Evolutionary conservation across 2,113 vertebrate genomes (phyloP), one percentile per base, ranked within the genome.

Genomic region (Misgurnus mizolepis): DNA sequence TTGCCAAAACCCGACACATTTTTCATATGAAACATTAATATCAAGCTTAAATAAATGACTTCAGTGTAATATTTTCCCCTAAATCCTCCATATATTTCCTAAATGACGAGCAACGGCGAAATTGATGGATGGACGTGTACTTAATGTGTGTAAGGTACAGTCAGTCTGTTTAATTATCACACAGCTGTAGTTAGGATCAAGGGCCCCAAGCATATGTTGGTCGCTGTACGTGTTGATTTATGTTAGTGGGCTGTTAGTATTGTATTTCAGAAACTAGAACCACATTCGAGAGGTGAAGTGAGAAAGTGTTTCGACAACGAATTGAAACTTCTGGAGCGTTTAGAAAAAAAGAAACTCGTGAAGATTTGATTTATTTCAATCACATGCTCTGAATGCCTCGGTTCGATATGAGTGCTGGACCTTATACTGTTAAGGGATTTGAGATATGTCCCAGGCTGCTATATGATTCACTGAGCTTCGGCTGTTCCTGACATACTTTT

Each of bases 21-120:
- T 73, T 60, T 60, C 70, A 45, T 15, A 5, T 50, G 27, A 34
- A 55, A 55, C 47, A 71, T 71, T 55, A 71, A 40, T 71, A 43
- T 60, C 40, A 12, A n/a, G 53, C 18, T 73, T 43, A 43, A 60
- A 60, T 72, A 43, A 45, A 56, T 17, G 53, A 15, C 27, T 34
- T 34, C 53, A 17, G 17, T 56, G 15, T 4, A 56, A 17, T 5
- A 15, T 56, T 56, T n/a, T 2, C 53, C 49, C 49, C 49, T 12
- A 12, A 14, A 14, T 53, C 14, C 50, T 58, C 55, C 17, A 58
- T 17, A 7, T 58, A 18, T 58, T 34, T 18, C n/a, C n/a, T 58
- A 18, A 18, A 58, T 58, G 55, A 18, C 50, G 50, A 53, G 12
- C 14, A 53, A 53, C 15, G 7, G 17, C 8, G 55, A 5, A 5